Evolutionary conservation across 2,888 invertebrate genomes (phyloP), one percentile per base, ranked within the genome.

Genomic region (Aporophyla lueneburgensis): DNA sequence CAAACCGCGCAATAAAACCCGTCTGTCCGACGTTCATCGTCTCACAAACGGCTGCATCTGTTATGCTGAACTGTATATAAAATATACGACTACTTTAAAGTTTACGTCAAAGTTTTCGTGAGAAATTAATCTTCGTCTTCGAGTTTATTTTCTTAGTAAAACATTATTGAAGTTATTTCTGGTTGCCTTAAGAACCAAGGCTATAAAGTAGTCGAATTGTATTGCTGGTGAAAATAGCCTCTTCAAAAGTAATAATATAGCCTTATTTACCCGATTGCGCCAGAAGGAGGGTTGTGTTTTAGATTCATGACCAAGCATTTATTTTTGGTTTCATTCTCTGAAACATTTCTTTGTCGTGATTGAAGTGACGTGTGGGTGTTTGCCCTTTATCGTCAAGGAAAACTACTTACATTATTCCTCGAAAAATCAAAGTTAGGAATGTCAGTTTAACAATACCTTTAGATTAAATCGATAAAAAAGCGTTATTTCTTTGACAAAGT

Each of bases 291-390:
- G 33, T 33, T 33, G 33, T 33, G 33, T 33, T 33, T 33, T 27
- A 27, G 24, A 40, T 63, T 58, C 9, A 59, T 51, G 58, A 51
- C 56, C n/a, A 58, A 58, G 14, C 40, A 58, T 27, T 53, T 61
- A 49, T 19, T 69, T 65, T 10, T 19, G n/a, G 27, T 56, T 61
- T 5, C 5, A 56, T 80, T 63, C 14, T 53, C 33, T 53, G 53
- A 40, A 70, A 56, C 16, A 43, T 66, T 75, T 59, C 54, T 49
- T 63, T 68, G 59, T 66, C 49, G 27, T 40, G 24, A 46, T 33
- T n/a, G 46, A 19, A 21, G 19, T 21, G 5, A 24, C 19, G 56
- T 16, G 51, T 33, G 33, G 56, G n/a, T 2, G 53, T 59, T 33
- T 43, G 16, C 19, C 58, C 27, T 59, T 65, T 65, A 21, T 56